Evolutionary conservation across 2,888 invertebrate genomes (phyloP), one percentile per base, ranked within the genome.

Genomic region (Meganola albula): DNA sequence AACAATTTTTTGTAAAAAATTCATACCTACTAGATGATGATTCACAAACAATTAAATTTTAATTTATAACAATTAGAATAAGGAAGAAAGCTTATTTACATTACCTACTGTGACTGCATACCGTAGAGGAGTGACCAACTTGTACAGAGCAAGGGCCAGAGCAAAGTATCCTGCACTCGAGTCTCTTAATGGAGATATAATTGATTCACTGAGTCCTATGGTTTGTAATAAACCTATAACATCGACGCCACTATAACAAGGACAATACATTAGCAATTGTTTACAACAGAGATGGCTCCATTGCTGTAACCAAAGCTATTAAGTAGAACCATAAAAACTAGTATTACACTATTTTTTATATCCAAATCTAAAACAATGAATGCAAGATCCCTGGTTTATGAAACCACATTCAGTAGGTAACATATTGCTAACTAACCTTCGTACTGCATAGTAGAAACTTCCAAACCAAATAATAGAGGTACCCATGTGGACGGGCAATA

Each of bases 31-130:
- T n/a, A n/a, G n/a, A n/a, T n/a, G n/a, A n/a, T n/a, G n/a, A n/a
- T n/a, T n/a, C n/a, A n/a, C n/a, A n/a, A n/a, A n/a, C n/a, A n/a
- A n/a, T n/a, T n/a, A n/a, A n/a, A n/a, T n/a, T n/a, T n/a, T n/a
- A n/a, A n/a, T n/a, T n/a, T n/a, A n/a, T n/a, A n/a, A n/a, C n/a
- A n/a, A n/a, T n/a, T n/a, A n/a, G n/a, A n/a, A n/a, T n/a, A n/a
- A n/a, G n/a, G n/a, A n/a, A 12, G 4, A n/a, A 14, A 13, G 16
- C 18, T 27, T 12, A 14, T 9, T 26, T 20, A 14, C 33, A 31
- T 86, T 87, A 93, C 93, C 95, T 65, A 98, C 70, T 27, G 98
- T 98, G 1, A 97, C 92, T n/a, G 96, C 92, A 76, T 98, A 98
- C 51, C 98, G 88, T 8, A 94, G 74, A 2, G 98, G 98, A 5